A percentile compares a stretch with the other conserved stretches of the same genome.
phyloP scores from a whole-genome alignment of 2,888 invertebrate genomes.

The Dryococelus australis region DNA sequence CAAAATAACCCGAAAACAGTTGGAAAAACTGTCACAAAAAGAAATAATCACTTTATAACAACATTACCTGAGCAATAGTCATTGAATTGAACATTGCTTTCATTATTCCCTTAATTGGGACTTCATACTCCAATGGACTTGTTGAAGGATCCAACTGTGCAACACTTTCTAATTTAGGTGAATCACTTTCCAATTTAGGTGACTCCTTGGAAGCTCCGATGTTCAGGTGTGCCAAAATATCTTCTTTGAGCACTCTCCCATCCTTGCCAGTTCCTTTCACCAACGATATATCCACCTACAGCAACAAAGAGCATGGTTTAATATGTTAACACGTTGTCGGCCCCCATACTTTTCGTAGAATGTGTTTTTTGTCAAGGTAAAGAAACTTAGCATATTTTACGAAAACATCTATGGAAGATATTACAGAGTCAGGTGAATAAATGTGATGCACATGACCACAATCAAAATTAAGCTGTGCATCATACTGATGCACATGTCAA shows the following conservation, averaged over 20 bases:
- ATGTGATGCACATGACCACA: too few species aligned
- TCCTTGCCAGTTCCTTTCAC: conserved; percentile 84
- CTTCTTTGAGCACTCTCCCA: conserved; percentile 94
- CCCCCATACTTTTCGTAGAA: too few species aligned
- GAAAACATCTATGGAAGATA: too few species aligned
- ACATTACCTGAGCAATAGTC: conserved; percentile 79
- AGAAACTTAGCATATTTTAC: too few species aligned
- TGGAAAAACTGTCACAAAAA: neutral
- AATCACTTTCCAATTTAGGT: neutral
- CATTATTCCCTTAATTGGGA: conserved; percentile 80
- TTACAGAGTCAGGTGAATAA: too few species aligned
- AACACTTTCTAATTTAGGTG: conserved; percentile 1
- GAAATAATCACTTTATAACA: neutral
- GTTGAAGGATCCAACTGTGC: conserved; percentile 41
- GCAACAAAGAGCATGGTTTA: too few species aligned
- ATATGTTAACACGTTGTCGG: too few species aligned
- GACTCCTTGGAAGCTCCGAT: neutral
- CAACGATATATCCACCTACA: conserved; percentile 70
- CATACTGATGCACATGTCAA: too few species aligned
- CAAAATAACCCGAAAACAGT: neutral
- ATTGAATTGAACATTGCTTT: conserved; percentile 97
- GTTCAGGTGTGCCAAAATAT: conserved; percentile 75
- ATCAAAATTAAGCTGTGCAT: too few species aligned
- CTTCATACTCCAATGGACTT: conserved; percentile 61
- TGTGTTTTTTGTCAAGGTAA: too few species aligned